A percentile compares a stretch with the other conserved stretches of the same genome.
Conservation (phyloP, 2,888 invertebrate genomes). For the Helicoverpa assulta region DNA sequence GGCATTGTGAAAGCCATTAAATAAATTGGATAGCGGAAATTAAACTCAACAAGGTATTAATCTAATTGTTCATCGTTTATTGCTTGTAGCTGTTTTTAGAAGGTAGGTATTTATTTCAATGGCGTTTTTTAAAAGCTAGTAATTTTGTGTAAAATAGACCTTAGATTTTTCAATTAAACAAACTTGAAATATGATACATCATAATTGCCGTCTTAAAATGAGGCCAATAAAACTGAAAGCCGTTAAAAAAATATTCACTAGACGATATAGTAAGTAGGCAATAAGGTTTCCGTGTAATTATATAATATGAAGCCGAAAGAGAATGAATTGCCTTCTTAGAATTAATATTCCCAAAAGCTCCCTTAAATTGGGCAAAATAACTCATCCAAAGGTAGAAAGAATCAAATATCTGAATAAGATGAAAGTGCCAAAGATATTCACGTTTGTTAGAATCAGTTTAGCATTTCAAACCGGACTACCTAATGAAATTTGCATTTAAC, state of each 20-base stretch:
- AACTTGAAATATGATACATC: no score
- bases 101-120: conserved; percentile 33
- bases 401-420: conserved; percentile 1
- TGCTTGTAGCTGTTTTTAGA: conserved; percentile 21
- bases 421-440: background rate
- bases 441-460: conserved; percentile 12
- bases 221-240: no score
- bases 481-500: conserved; percentile 54
- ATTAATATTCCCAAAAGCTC: no score
- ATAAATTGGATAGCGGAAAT: conserved; percentile 59
- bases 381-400: background rate
- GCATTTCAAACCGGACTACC: conserved; percentile 16
- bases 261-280: no score
- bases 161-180: background rate
- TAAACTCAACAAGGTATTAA: conserved; percentile 56
- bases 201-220: no score
- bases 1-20: conserved; percentile 49
- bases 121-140: conserved; percentile 9
- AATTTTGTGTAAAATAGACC: background rate
- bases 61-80: conserved; percentile 54
- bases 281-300: no score
- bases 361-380: background rate
- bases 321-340: no score
- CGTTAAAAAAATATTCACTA: no score
- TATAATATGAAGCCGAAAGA: no score